A percentile compares a stretch with the other conserved stretches of the same genome.
These are phyloP conservation scores for Stratiolaelaps scimitus DNA, from an alignment of 1,140 invertebrate genomes.

Conservation along the genomic window DNA sequence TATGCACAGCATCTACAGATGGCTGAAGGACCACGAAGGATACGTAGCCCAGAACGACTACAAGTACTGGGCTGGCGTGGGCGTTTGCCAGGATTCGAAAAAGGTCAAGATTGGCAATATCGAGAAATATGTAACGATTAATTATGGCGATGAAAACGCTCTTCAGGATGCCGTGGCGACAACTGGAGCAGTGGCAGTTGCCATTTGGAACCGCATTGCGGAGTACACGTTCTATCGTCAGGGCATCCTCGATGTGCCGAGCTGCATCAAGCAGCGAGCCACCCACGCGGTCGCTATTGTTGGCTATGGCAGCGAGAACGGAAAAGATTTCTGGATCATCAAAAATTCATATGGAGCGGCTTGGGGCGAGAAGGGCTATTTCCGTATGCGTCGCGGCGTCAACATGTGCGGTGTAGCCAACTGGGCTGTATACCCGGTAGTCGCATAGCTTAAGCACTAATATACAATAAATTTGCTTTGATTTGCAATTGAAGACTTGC, in stretches of 20 bases:
- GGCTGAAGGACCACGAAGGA: neutral
- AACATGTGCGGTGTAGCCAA: conserved; percentile 45
- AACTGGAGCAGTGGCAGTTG: neutral
- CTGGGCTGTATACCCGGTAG: conserved; percentile 33
- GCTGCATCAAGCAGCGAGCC: conserved; percentile 31
- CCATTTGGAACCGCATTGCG: neutral
- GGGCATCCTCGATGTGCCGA: conserved; percentile 8
- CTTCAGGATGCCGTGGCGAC: neutral
- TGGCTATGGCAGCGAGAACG: conserved; percentile 42
- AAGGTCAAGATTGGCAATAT: neutral
- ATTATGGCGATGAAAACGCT: neutral
- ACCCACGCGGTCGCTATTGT: conserved; percentile 45
- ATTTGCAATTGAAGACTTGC: too few relatives aligned
- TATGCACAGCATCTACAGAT: conserved; percentile 3
- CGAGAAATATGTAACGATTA: neutral
- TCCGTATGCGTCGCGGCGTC: conserved; percentile 40
- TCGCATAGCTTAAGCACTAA: neutral
- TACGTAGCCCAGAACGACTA: neutral
- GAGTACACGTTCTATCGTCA: neutral
- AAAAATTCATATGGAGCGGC: conserved; percentile 73
- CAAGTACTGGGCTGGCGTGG: neutral
- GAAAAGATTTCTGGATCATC: conserved; percentile 66
- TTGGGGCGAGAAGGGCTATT: conserved; percentile 43
- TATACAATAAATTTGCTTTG: too few relatives aligned
- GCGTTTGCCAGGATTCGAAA: neutral